Conservation (phyloP, 2,113 vertebrate species). For the Corynorhinus townsendii region DNA sequence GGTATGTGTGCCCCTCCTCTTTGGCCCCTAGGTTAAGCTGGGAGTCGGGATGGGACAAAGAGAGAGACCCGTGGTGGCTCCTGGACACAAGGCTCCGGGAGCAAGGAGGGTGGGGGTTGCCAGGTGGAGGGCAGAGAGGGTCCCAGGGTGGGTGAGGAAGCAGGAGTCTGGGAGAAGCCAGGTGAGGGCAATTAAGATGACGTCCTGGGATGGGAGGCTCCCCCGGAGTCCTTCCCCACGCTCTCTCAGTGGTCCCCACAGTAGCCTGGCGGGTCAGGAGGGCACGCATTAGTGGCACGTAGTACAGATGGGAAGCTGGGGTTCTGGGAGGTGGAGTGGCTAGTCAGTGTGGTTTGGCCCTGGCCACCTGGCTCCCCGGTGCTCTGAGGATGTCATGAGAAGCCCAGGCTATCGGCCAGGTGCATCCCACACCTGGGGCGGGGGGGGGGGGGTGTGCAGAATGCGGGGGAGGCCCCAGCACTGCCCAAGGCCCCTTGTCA, state of each 20-base stretch:
- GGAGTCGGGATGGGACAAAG: neutral
- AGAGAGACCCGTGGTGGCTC: neutral
- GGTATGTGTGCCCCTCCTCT: slow-evolving; percentile 75
- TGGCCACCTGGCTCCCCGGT: fast-evolving
- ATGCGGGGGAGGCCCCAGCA: neutral
- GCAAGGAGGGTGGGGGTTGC: neutral
- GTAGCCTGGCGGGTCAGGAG: neutral
- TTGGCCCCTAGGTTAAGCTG: neutral
- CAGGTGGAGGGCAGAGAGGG: neutral
- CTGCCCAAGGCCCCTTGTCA: neutral
- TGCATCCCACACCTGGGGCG: neutral
- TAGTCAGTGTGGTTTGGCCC: neutral
- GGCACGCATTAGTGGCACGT: neutral
- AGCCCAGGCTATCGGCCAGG: neutral
- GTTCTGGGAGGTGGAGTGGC: neutral
- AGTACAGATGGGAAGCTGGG: neutral
- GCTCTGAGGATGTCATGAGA: neutral
- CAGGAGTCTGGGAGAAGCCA: neutral
- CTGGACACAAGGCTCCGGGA: neutral
- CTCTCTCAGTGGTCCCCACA: neutral
- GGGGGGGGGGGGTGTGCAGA: fast-evolving
- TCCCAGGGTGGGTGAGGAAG: fast-evolving
- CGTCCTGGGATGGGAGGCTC: neutral
- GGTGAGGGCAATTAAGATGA: neutral
- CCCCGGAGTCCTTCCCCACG: fast-evolving